Conservation (phyloP, 2,888 invertebrate genomes). For the Oxytorus armatus region DNA sequence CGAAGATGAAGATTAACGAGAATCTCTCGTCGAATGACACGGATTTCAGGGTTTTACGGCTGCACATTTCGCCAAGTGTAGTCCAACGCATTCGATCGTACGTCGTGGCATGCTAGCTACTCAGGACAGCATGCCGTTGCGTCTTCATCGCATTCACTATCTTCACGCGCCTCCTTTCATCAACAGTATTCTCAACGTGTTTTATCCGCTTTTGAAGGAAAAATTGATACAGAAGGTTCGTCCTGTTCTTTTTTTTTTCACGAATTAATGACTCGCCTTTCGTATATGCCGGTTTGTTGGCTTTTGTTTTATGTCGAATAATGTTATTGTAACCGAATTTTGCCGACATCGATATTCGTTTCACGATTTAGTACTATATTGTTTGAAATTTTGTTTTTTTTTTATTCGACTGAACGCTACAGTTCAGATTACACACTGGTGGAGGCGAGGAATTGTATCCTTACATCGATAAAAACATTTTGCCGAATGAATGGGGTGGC, state of each 20-base stretch:
- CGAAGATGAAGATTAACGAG: neutral
- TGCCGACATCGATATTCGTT: neutral
- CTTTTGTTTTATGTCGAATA: neutral
- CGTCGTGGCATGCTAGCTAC: slow-evolving; percentile 81
- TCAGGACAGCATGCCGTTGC: slow-evolving; percentile 83
- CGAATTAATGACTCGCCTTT: slow-evolving; percentile 16
- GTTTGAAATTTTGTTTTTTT: slow-evolving; percentile 7
- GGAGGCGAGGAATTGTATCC: slow-evolving; percentile 82
- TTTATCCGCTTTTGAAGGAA: slow-evolving; percentile 81
- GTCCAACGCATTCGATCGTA: slow-evolving; percentile 79
- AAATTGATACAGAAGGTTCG: slow-evolving; percentile 82
- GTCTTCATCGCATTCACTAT: slow-evolving; percentile 79
- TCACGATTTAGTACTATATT: neutral
- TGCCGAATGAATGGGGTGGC: slow-evolving; percentile 85
- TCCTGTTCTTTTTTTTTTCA: neutral
- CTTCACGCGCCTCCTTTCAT: slow-evolving; percentile 80
- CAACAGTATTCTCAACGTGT: slow-evolving; percentile 77
- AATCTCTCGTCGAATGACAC: neutral
- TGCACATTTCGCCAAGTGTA: slow-evolving; percentile 80
- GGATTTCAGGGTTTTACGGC: slow-evolving; percentile 78
- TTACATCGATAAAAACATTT: slow-evolving; percentile 82
- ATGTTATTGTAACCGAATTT: neutral
- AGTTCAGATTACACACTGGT: slow-evolving; percentile 83
- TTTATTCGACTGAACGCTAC: slow-evolving; percentile 40
- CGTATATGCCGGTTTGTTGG: neutral